Conservation (phyloP, 2,888 invertebrate species). For the Drosophila diplacantha region DNA sequence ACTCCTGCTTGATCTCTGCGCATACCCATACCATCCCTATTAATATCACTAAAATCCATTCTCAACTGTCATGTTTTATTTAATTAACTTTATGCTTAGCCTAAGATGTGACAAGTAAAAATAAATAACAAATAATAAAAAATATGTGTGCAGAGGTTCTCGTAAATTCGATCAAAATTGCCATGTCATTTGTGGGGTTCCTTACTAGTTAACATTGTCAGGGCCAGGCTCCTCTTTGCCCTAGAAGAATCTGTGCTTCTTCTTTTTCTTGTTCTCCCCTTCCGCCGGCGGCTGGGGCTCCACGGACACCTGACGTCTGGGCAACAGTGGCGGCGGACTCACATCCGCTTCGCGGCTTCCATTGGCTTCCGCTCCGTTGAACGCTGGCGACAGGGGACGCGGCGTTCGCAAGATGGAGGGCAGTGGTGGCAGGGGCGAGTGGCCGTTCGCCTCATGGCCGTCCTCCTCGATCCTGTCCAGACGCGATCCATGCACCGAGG, state of each 20-base stretch:
- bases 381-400: constrained; percentile 57
- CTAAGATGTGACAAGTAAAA: constrained; percentile 33
- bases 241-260: constrained; percentile 71
- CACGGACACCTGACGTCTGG: constrained; percentile 51
- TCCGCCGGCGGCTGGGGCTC: constrained; percentile 45
- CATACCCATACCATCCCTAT: not conserved
- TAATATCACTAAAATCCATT: not conserved
- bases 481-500: constrained; percentile 71
- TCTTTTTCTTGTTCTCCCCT: constrained; percentile 61
- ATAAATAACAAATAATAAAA: constrained; percentile 45
- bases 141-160: constrained; percentile 7
- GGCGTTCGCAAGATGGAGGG: constrained; percentile 62
- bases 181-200: constrained; percentile 56
- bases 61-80: constrained; percentile 24
- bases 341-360: constrained; percentile 7
- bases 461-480: constrained; percentile 72
- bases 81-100: constrained; percentile 36
- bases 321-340: constrained; percentile 69
- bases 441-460: constrained; percentile 32
- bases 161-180: constrained; percentile 46
- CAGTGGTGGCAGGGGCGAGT: constrained; percentile 32
- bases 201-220: constrained; percentile 39
- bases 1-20: not conserved
- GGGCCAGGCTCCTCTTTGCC: constrained; percentile 26
- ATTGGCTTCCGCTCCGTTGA: constrained; percentile 12